phyloP scores from a whole-genome alignment of 2,113 vertebrate genomes.

The Paradisaea rubra region DNA sequence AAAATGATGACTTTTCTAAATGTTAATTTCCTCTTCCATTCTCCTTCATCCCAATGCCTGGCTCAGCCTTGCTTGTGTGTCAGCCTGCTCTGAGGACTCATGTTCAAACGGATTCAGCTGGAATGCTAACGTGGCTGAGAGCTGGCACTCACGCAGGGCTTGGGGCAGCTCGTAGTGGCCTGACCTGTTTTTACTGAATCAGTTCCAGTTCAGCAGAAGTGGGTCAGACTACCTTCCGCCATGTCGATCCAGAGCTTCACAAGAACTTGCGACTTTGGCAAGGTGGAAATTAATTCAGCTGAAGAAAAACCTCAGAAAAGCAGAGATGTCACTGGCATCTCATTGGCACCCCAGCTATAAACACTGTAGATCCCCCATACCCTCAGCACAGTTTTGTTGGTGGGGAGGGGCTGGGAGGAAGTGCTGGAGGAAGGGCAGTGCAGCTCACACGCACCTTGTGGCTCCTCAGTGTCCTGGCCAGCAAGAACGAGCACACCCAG shows the following conservation, averaged over 20 bases:
- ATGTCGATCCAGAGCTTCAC: not conserved
- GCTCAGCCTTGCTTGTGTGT: not conserved
- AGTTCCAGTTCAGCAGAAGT: conserved; percentile 41
- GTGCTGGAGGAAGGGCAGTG: not conserved
- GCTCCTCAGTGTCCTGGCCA: not conserved
- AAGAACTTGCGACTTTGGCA: not conserved
- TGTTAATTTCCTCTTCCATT: not conserved
- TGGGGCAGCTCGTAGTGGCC: not conserved
- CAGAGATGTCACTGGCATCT: not conserved
- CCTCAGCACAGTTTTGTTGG: not conserved
- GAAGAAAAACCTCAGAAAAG: not conserved
- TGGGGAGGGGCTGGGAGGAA: not conserved
- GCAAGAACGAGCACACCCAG: rapidly evolving
- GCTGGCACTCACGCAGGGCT: not conserved
- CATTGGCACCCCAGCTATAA: not conserved
- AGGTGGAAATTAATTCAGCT: not conserved
- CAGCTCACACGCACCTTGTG: not conserved
- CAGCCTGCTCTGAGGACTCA: not conserved
- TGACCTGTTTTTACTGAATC: conserved; percentile 44
- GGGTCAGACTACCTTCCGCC: conserved; percentile 36
- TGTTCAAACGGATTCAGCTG: not conserved
- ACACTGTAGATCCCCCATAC: rapidly evolving
- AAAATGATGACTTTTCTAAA: not conserved
- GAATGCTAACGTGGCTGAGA: not conserved
- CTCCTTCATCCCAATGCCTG: not conserved